phyloP scores from a whole-genome alignment of 2,888 invertebrate species.

The Gibbula magus region DNA sequence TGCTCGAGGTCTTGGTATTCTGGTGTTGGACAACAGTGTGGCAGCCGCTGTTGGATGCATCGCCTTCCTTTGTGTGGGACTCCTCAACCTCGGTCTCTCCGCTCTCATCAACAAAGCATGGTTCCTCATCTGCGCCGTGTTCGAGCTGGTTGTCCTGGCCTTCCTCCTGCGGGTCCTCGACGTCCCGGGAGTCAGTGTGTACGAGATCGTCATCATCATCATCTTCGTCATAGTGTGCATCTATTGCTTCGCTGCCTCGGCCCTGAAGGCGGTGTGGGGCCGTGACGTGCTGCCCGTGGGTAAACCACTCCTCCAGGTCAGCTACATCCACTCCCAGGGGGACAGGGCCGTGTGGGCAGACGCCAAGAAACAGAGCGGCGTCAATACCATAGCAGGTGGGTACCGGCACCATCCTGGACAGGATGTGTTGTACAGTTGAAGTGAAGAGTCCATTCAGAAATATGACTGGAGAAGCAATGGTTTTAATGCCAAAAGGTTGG shows the following conservation, averaged over 20 bases:
- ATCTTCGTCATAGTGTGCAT: constrained; percentile 50
- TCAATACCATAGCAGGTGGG: constrained; percentile 55
- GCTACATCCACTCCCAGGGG: constrained; percentile 51
- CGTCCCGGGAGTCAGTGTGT: constrained; percentile 40
- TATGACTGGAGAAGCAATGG: no score
- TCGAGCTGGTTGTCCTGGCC: constrained; percentile 47
- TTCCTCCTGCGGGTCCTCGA: constrained; percentile 42
- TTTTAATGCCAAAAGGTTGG: no score
- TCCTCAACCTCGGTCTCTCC: constrained; percentile 50
- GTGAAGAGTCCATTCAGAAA: no score
- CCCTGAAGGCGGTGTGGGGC: constrained; percentile 43
- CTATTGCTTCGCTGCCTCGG: constrained; percentile 50
- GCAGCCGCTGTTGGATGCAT: constrained; percentile 45
- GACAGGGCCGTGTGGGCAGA: constrained; percentile 51
- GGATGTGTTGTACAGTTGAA: no score
- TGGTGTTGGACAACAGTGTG: constrained; percentile 38
- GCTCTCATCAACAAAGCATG: constrained; percentile 51
- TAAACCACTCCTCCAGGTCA: constrained; percentile 53
- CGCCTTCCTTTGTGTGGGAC: constrained; percentile 45
- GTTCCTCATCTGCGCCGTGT: constrained; percentile 44
- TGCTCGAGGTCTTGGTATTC: constrained; percentile 40
- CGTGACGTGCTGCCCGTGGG: constrained; percentile 51
- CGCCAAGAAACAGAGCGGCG: constrained; percentile 50
- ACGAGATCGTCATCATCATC: constrained; percentile 48
- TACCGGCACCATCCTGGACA: not conserved